Conservation (phyloP, 2,888 invertebrate genomes). For the Ditula angustiorana region DNA sequence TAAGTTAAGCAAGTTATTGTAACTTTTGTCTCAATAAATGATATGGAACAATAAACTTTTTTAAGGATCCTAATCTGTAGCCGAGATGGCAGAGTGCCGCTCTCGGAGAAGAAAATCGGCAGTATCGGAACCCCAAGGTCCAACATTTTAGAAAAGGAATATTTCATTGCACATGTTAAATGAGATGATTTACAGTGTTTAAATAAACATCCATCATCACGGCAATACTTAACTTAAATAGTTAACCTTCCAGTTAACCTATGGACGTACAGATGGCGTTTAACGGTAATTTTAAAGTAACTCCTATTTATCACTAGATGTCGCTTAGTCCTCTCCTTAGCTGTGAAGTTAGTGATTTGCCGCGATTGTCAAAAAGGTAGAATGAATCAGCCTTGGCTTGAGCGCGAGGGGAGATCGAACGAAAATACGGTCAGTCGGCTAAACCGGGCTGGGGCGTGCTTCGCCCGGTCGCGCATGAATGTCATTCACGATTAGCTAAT, state of each 20-base stretch:
- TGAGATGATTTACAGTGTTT: too few relatives aligned
- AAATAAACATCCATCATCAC: too few relatives aligned
- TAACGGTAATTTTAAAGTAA: slow-evolving; percentile 2
- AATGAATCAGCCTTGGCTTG: slow-evolving; percentile 55
- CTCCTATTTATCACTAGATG: slow-evolving; percentile 48
- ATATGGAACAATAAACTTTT: slow-evolving; percentile 32
- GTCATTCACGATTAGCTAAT: slow-evolving; percentile 55
- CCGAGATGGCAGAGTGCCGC: too few relatives aligned
- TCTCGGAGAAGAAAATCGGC: too few relatives aligned
- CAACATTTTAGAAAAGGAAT: too few relatives aligned
- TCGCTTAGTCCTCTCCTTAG: slow-evolving; percentile 42
- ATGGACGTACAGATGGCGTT: slow-evolving; percentile 38
- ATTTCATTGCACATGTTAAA: too few relatives aligned
- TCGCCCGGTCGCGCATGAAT: slow-evolving; percentile 50
- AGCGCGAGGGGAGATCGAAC: slow-evolving; percentile 45
- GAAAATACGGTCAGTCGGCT: slow-evolving; percentile 44
- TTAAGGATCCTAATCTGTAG: not conserved
- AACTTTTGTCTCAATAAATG: slow-evolving; percentile 61
- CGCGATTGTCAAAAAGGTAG: slow-evolving; percentile 52
- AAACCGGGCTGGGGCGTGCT: slow-evolving; percentile 46
- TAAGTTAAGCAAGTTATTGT: slow-evolving; percentile 50
- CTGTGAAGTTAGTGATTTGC: slow-evolving; percentile 52
- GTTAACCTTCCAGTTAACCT: too few relatives aligned
- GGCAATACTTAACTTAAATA: too few relatives aligned
- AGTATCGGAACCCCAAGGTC: too few relatives aligned